Percentiles rank a stretch among this genome's conserved stretches.
Conservation (phyloP, 2,888 invertebrate species). For the Pyrocoelia pectoralis region DNA sequence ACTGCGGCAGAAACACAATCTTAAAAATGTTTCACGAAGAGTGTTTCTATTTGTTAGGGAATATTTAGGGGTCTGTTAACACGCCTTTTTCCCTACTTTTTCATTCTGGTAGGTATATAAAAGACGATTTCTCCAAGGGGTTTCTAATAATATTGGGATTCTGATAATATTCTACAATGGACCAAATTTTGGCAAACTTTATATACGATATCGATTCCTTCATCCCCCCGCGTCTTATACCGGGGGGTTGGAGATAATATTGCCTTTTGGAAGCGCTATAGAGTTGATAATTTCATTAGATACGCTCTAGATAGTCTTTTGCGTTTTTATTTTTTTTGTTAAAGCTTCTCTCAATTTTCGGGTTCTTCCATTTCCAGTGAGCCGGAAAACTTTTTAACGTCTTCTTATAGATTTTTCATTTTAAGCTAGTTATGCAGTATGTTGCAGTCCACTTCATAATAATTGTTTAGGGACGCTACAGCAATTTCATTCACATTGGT, state of each 20-base stretch:
- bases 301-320: slow-evolving; percentile 26
- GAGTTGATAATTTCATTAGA: not conserved
- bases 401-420: too few species aligned
- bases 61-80: slow-evolving; percentile 24
- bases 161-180: not conserved
- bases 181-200: not conserved
- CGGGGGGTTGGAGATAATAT: too few species aligned
- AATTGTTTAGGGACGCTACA: too few species aligned
- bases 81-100: not conserved
- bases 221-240: not conserved
- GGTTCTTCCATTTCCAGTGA: too few species aligned
- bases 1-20: not conserved
- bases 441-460: too few species aligned
- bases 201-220: not conserved
- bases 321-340: not conserved
- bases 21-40: slow-evolving; percentile 12
- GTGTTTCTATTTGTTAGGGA: slow-evolving; percentile 32
- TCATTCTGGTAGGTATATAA: slow-evolving; percentile 14
- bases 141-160: not conserved
- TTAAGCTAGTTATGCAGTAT: too few species aligned
- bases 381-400: too few species aligned
- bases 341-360: too few species aligned
- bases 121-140: slow-evolving; percentile 15
- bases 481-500: too few species aligned
- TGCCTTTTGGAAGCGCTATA: too few species aligned